Percentiles rank a stretch among this genome's conserved stretches.
Evolutionary conservation across 2,113 vertebrate species (phyloP).

Genomic region (Pangasianodon hypophthalmus): DNA sequence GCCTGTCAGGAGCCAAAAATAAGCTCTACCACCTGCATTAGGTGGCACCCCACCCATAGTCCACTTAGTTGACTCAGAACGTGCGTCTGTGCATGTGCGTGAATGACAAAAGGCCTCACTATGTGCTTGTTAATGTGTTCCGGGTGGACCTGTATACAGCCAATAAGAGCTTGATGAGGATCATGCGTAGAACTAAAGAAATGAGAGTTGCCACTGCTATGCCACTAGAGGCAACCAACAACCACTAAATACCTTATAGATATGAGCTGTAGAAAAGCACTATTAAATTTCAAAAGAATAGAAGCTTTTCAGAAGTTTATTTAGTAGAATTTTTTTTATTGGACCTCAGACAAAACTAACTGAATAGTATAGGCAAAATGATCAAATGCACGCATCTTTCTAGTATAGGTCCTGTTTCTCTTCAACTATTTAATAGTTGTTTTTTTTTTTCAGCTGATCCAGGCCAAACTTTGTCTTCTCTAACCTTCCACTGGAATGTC

Average conservation of each 20-base stretch:
- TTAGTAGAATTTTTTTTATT: not conserved
- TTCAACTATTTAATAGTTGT: slow-evolving; percentile 61
- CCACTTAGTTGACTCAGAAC: slow-evolving; percentile 58
- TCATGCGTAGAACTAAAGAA: slow-evolving; percentile 29
- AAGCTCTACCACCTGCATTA: slow-evolving; percentile 62
- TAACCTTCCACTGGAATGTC: slow-evolving; percentile 75
- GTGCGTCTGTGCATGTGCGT: slow-evolving; percentile 53
- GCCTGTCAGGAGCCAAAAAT: slow-evolving; percentile 65
- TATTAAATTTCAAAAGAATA: not conserved
- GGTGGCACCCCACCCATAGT: slow-evolving; percentile 66
- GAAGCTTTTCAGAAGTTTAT: not conserved
- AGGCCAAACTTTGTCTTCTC: slow-evolving; percentile 67
- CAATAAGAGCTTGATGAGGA: slow-evolving; percentile 56
- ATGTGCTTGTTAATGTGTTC: slow-evolving; percentile 50
- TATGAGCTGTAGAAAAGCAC: not conserved
- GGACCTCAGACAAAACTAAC: not conserved
- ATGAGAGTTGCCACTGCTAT: not conserved
- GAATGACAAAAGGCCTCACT: slow-evolving; percentile 50
- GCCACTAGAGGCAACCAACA: slow-evolving; percentile 45
- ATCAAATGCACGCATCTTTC: slow-evolving; percentile 18
- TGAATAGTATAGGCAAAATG: not conserved
- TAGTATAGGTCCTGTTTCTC: slow-evolving; percentile 36
- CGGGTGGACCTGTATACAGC: slow-evolving; percentile 45
- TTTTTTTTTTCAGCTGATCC: slow-evolving; percentile 62
- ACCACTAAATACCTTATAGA: slow-evolving; percentile 20